phyloP scores from a whole-genome alignment of 2,888 invertebrate species.

The Lumbricus terrestris region DNA sequence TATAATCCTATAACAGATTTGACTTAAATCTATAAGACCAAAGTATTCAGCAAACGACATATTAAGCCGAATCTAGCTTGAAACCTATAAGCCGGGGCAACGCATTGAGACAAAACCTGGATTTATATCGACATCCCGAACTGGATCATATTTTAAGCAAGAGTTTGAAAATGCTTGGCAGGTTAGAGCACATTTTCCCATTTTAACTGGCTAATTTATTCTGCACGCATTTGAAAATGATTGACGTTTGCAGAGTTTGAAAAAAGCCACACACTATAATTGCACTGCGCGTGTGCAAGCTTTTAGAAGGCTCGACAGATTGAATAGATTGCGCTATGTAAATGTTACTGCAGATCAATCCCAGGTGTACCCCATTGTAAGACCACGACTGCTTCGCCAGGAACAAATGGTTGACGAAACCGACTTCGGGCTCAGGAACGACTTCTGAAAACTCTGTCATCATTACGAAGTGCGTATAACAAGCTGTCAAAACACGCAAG shows the following conservation, averaged over 20 bases:
- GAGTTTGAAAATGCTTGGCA: too few relatives aligned
- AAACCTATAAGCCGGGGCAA: too few relatives aligned
- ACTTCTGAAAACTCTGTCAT: not conserved
- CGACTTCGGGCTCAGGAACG: not conserved
- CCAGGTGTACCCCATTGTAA: not conserved
- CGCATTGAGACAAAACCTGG: too few relatives aligned
- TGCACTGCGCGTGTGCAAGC: not conserved
- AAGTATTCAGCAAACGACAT: too few relatives aligned
- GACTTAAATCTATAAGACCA: too few relatives aligned
- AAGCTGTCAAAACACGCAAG: not conserved
- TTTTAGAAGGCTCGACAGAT: not conserved
- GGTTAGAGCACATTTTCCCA: too few relatives aligned
- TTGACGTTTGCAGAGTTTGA: not conserved
- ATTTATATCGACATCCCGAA: too few relatives aligned
- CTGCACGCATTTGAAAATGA: too few relatives aligned
- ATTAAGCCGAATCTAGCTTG: too few relatives aligned
- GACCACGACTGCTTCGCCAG: too few relatives aligned
- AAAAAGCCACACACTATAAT: not conserved
- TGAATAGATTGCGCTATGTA: not conserved
- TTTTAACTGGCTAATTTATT: too few relatives aligned
- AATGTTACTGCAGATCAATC: not conserved
- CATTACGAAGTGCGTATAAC: not conserved
- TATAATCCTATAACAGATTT: too few relatives aligned
- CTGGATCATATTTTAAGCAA: not conserved
- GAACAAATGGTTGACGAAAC: not conserved